Percentiles rank a stretch among this genome's conserved stretches.
phyloP scores from a whole-genome alignment of 2,888 invertebrate genomes.

The Cristatella mucedo region DNA sequence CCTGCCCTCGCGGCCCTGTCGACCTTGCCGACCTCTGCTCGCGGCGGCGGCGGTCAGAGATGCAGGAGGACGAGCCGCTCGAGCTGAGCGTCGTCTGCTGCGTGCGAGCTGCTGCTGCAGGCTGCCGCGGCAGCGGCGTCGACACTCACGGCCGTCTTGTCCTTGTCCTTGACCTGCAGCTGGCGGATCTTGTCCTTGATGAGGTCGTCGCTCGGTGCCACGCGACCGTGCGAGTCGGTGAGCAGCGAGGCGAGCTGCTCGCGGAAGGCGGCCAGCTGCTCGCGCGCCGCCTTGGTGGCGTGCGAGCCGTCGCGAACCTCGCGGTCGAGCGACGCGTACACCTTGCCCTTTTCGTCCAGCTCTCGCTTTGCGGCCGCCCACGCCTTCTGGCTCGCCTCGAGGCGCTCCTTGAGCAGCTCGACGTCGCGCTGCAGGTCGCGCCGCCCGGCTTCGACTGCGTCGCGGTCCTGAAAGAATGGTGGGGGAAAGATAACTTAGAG shows the following conservation, averaged over 20 bases:
- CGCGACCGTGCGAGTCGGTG: conserved; percentile 16
- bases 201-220: conserved; percentile 24
- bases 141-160: conserved; percentile 24
- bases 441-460: conserved; percentile 21
- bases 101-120: too few relatives aligned
- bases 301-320: conserved; percentile 12
- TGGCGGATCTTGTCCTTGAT: conserved; percentile 22
- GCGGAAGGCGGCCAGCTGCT: conserved; percentile 17
- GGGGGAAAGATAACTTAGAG: too few relatives aligned
- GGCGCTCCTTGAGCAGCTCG: conserved; percentile 21
- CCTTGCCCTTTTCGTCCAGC: conserved; percentile 19
- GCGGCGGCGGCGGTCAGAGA: too few relatives aligned
- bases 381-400: conserved; percentile 22
- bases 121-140: too few relatives aligned
- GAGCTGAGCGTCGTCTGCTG: too few relatives aligned
- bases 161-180: conserved; percentile 18
- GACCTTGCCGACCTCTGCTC: too few relatives aligned
- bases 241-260: conserved; percentile 28
- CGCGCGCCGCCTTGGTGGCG: not conserved
- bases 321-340: conserved; percentile 17
- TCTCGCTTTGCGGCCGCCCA: conserved; percentile 22
- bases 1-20: too few relatives aligned
- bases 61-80: too few relatives aligned
- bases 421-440: conserved; percentile 25
- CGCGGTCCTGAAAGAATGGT: conserved; percentile 19